Evolutionary conservation across 2,797 vertebrate genomes (phyloP), one percentile per base, ranked within the genome.

Genomic region (Knipowitschia caucasica): DNA sequence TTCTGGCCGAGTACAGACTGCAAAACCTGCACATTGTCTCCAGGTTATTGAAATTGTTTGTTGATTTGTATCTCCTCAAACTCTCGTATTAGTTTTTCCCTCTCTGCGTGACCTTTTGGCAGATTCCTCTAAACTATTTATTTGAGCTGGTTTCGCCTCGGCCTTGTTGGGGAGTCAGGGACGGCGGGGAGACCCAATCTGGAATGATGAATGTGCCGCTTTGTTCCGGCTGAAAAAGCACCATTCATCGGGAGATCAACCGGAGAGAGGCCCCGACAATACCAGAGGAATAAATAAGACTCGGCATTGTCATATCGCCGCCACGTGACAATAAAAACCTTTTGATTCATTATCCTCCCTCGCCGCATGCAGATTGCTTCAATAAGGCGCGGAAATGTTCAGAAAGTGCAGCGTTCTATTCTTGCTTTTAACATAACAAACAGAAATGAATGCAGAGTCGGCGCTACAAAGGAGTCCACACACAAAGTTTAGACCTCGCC

Each of bases 41-140:
- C 45, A 64, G 72, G 75, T 82, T 73, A 79, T 80, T 82, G 83
- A 59, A 83, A 72, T 78, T 71, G 4, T 29, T 46, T 31, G 84
- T 75, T 76, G 69, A 74, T 82, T 86, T 88, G 83, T 80, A 84
- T 90, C 90, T 88, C 73, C 81, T 87, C 83, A 67, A 50, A 82
- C 69, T 78, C 89, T 84, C n/a, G n/a, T 85, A 77, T 86, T 81
- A 75, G 78, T 80, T 73, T 52, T 68, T 75, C 67, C 64, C 75
- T 82, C 78, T 69, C 43, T 4, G 25, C 64, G 67, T 53, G 72
- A 93, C 80, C 84, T 92, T n/a, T 93, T 90, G 68, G 56, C 36
- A 69, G 69, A 84, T 71, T 73, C 83, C 86, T 77, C 68, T 80
- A 85, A 89, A 83, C 39, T 71, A 83, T 85, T 81, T 78, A 64